Evolutionary conservation across 2,797 vertebrate species (phyloP).

Genomic region (Molossus molossus): DNA sequence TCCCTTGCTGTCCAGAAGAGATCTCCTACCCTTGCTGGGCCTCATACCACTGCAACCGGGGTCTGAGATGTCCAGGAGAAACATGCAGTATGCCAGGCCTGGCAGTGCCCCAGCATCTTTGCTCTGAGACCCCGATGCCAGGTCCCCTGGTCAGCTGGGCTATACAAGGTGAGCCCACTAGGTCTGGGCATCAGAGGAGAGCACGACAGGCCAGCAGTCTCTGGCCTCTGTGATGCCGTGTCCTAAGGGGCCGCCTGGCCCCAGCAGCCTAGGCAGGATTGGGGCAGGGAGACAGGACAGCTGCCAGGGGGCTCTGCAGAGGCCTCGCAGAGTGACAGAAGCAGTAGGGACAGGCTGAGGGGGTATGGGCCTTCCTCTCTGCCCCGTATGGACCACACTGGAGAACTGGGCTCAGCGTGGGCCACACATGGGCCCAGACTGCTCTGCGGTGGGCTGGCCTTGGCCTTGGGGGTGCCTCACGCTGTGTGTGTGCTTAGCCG

Average conservation of each 20-base stretch:
- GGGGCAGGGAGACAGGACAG: too few relatives aligned
- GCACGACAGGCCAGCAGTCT: neutral
- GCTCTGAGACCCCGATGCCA: neutral
- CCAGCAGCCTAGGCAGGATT: neutral
- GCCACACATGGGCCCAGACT: neutral
- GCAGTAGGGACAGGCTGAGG: neutral
- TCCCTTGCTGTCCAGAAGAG: neutral
- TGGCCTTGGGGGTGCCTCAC: neutral
- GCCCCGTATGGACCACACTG: neutral
- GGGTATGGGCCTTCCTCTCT: neutral
- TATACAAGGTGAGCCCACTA: neutral
- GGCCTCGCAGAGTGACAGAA: neutral
- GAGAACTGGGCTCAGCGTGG: neutral
- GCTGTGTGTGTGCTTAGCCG: neutral
- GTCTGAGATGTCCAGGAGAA: neutral
- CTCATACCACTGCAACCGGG: neutral
- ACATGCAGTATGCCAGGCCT: neutral
- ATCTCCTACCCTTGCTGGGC: neutral
- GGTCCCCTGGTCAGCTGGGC: neutral
- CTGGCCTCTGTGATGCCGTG: neutral
- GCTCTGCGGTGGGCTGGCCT: neutral
- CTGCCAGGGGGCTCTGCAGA: neutral
- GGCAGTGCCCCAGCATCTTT: neutral
- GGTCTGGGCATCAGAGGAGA: neutral
- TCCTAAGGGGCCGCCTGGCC: neutral